Evolutionary conservation across 2,888 invertebrate genomes (phyloP), one percentile per base, ranked within the genome.

Genomic region (Elegia similella): DNA sequence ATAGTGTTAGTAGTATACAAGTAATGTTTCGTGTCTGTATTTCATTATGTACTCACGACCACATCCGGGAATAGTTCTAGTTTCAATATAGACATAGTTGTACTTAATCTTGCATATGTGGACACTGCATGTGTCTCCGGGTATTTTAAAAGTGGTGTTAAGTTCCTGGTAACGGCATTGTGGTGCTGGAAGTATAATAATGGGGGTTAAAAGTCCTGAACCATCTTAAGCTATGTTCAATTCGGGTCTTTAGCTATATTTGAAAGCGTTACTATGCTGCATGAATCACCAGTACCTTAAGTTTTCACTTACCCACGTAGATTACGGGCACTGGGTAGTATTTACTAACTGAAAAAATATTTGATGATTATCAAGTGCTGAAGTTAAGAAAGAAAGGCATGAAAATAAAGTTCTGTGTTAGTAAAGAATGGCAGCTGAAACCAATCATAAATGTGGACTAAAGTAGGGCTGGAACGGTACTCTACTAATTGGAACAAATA

Each of bases 51-150:
- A 32, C 50, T 34, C 34, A 50, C 50, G 7, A n/a, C n/a, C 7
- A 17, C 50, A 50, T 12, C 50, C 50, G 12, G 50, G 50, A 6
- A 50, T 50, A 5, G 34, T 34, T 7, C 12, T 38, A 3, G 75
- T 62, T 46, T 86, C 81, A 3, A 83, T 57, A 69, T 83, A 88
- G 7, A 88, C 87, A 66, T 80, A 85, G 70, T 88, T 84, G 70
- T 81, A 89, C 61, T 73, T 70, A 57, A 89, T 61, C 58, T 72
- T 85, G 77, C 88, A 89, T 5, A 80, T 61, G 62, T 76, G 65
- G n/a, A 80, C 50, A 2, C 62, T 62, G 68, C 88, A 89, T 0
- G 53, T 17, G 13, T 80, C 71, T 8, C 71, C 76, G 7, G 82
- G 78, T 0, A 75, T 8, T 0, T 54, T 58, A 79, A 88, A 88